phyloP scores from a whole-genome alignment of 2,797 vertebrate genomes.

The Limosa lapponica region DNA sequence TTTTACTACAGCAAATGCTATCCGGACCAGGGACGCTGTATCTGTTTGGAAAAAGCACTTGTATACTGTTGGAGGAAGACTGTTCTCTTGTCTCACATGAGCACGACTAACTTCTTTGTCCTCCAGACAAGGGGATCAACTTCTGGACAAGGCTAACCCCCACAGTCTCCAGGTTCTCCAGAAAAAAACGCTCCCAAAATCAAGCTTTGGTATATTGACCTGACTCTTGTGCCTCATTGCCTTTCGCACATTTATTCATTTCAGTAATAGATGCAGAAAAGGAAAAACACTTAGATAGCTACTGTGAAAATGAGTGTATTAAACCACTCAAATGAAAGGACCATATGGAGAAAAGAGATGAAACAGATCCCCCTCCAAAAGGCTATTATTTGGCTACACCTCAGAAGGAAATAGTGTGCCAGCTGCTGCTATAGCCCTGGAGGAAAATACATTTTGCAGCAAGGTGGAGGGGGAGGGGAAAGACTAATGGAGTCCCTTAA shows the following conservation, averaged over 20 bases:
- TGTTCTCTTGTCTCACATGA: background rate
- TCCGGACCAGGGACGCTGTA: background rate
- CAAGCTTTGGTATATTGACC: background rate
- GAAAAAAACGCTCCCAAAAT: background rate
- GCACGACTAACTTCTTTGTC: background rate
- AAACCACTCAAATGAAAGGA: slow-evolving; percentile 39
- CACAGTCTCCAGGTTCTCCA: background rate
- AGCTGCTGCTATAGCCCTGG: slow-evolving; percentile 45
- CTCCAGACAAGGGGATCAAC: background rate
- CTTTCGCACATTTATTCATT: slow-evolving; percentile 25
- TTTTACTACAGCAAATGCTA: background rate
- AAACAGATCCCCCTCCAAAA: slow-evolving; percentile 51
- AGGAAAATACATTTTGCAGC: slow-evolving; percentile 9
- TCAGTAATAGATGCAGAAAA: background rate
- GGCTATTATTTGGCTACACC: slow-evolving; percentile 57
- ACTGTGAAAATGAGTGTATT: slow-evolving; percentile 54
- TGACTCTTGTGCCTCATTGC: background rate
- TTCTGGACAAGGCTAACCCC: background rate
- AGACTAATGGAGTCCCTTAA: slow-evolving; percentile 30
- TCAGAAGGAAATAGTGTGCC: slow-evolving; percentile 50
- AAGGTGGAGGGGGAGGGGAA: background rate
- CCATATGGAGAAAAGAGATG: slow-evolving; percentile 44
- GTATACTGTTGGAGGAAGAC: background rate
- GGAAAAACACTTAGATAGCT: slow-evolving; percentile 15
- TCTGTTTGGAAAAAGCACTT: background rate